phyloP scores from a whole-genome alignment of 2,113 vertebrate species.

The Aldabrachelys gigantea region DNA sequence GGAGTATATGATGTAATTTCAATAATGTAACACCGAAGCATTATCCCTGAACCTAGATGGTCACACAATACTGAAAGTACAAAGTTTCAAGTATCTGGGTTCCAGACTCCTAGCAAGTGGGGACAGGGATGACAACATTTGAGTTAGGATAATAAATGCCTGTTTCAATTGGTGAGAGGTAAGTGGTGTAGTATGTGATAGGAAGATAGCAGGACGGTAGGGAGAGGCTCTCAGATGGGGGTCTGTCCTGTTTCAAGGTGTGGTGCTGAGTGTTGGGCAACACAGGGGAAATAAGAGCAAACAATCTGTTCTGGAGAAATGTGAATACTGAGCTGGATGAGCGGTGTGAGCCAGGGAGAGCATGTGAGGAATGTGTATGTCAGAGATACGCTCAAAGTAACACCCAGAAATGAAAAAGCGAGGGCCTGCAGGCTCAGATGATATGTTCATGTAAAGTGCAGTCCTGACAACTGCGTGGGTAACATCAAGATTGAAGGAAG shows the following conservation, averaged over 20 bases:
- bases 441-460: not conserved
- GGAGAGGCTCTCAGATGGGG: not conserved
- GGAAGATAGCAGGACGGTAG: not conserved
- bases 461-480: not conserved
- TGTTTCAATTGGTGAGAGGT: not conserved
- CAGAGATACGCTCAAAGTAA: not conserved
- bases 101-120: not conserved
- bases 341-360: not conserved
- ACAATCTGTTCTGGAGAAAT: not conserved
- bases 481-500: not conserved
- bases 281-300: not conserved
- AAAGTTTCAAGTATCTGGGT: not conserved
- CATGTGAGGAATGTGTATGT: not conserved
- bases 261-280: no score
- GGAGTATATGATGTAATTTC: not conserved
- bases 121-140: not conserved
- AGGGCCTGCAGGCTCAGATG: not conserved
- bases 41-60: not conserved
- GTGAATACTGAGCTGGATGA: not conserved
- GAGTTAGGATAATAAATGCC: not conserved
- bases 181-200: not conserved
- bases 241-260: not conserved
- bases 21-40: not conserved
- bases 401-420: not conserved
- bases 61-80: not conserved